phyloP scores from a whole-genome alignment of 2,113 vertebrate genomes.

The Mustela nigripes region DNA sequence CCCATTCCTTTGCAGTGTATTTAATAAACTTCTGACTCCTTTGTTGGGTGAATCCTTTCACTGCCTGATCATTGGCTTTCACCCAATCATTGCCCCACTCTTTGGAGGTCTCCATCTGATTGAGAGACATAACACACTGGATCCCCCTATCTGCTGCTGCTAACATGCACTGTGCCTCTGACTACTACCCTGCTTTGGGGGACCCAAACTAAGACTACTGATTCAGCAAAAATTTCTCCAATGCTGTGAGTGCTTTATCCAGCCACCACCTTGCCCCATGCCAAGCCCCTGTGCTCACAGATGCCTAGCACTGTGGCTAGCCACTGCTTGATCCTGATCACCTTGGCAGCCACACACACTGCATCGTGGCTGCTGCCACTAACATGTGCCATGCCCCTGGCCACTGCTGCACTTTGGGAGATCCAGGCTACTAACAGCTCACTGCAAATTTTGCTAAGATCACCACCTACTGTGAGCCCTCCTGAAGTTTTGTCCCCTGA shows the following conservation, averaged over 20 bases:
- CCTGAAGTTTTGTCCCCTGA: not conserved
- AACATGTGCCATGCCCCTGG: not conserved
- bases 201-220: not conserved
- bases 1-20: not conserved
- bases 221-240: not conserved
- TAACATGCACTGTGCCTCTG: not conserved
- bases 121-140: not conserved
- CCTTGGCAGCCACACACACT: not conserved
- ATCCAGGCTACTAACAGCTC: not conserved
- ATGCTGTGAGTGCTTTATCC: not conserved
- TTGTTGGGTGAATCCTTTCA: not conserved
- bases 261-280: not conserved
- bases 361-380: not conserved
- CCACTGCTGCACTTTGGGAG: not conserved
- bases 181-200: not conserved
- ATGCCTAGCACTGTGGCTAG: not conserved
- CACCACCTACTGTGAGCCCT: not conserved
- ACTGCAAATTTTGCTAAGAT: not conserved
- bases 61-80: not conserved
- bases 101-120: not conserved
- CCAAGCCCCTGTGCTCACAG: not conserved
- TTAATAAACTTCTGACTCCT: not conserved
- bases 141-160: not conserved
- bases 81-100: not conserved
- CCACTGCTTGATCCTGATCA: not conserved